Percentiles rank a stretch among this genome's conserved stretches.
Evolutionary conservation across 2,888 invertebrate species (phyloP).

Genomic region (Ennomos erosarius): DNA sequence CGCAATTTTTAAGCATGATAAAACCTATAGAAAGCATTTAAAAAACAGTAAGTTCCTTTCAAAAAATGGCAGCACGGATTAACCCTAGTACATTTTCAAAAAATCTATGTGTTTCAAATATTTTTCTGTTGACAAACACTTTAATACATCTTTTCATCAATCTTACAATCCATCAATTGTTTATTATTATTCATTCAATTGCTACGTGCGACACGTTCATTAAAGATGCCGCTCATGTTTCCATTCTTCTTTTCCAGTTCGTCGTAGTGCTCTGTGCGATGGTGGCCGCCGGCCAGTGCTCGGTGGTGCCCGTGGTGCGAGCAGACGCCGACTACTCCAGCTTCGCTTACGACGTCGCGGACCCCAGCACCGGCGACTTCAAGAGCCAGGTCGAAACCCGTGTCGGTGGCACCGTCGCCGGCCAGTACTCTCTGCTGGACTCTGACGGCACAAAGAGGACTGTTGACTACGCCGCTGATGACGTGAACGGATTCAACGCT

Average conservation of each 20-base stretch:
- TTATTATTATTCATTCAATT: background rate
- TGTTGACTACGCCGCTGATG: conserved; percentile 83
- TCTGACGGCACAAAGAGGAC: conserved; percentile 82
- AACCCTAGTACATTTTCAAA: too few species aligned
- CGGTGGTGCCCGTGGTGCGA: conserved; percentile 63
- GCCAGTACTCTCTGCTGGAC: conserved; percentile 82
- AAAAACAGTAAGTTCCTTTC: too few species aligned
- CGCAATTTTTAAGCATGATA: too few species aligned
- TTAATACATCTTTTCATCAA: too few species aligned
- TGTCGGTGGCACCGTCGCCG: conserved; percentile 76
- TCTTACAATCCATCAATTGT: background rate
- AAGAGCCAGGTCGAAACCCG: conserved; percentile 83
- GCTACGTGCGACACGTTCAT: background rate
- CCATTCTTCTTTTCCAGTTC: conserved; percentile 55
- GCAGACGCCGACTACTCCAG: conserved; percentile 68
- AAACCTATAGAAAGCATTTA: too few species aligned
- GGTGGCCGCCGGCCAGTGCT: conserved; percentile 64
- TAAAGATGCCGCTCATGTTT: too few species aligned
- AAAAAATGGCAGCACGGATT: too few species aligned
- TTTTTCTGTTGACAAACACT: too few species aligned
- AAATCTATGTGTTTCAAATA: too few species aligned
- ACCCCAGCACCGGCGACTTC: conserved; percentile 83
- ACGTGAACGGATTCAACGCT: conserved; percentile 82
- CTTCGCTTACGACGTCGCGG: conserved; percentile 83
- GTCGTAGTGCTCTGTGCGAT: conserved; percentile 66